Conservation (phyloP, 2,113 vertebrate genomes). For the Aramus guarauna region DNA sequence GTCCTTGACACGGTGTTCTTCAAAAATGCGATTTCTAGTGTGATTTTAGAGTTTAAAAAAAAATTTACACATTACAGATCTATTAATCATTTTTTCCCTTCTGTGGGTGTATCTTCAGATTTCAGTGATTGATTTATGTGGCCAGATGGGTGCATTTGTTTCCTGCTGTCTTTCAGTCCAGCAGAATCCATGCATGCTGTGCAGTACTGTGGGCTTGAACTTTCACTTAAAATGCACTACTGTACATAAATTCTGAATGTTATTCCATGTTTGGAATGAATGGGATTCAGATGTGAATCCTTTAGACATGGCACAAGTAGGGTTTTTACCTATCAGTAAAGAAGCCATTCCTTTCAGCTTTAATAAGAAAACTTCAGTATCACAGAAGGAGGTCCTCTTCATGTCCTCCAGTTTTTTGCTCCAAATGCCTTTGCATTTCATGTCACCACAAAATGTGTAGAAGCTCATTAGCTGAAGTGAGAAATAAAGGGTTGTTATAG, state of each 20-base stretch:
- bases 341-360: not conserved
- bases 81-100: conserved; percentile 60
- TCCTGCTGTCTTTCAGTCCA: conserved; percentile 61
- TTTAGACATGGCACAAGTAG: not conserved
- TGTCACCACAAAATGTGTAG: not conserved
- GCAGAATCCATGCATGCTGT: conserved; percentile 38
- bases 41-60: conserved; percentile 54
- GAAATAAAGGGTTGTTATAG: not conserved
- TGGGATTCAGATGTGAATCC: not conserved
- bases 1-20: conserved; percentile 27
- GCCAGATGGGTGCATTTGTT: conserved; percentile 65
- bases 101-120: conserved; percentile 56
- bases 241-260: not conserved
- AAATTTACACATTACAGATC: conserved; percentile 54
- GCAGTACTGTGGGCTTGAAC: conserved; percentile 22
- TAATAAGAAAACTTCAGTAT: not conserved
- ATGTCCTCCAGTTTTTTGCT: not conserved
- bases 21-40: not conserved
- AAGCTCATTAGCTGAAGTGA: conserved; percentile 10
- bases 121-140: conserved; percentile 66
- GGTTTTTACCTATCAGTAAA: not conserved
- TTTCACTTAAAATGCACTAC: conserved; percentile 37
- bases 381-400: not conserved
- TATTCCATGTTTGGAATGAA: not conserved
- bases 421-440: not conserved